Evolutionary conservation across 2,113 vertebrate species (phyloP).

Genomic region (Vireo altiloquus): DNA sequence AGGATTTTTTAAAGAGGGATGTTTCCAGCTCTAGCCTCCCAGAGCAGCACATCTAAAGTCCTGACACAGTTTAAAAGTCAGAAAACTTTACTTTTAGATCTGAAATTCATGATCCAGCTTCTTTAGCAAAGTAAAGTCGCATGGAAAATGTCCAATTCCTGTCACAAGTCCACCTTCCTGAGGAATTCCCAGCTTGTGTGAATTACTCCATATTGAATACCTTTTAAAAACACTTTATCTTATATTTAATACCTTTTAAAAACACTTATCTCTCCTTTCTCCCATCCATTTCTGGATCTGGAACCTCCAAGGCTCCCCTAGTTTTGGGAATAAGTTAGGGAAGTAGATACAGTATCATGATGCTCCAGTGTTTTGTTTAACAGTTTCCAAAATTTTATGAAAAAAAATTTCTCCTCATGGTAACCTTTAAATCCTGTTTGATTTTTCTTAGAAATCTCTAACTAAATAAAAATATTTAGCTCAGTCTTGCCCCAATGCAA

Average conservation of each 20-base stretch:
- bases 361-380: background rate
- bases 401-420: background rate
- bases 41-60: background rate
- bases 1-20: background rate
- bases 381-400: background rate
- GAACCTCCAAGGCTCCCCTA: background rate
- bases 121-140: background rate
- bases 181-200: background rate
- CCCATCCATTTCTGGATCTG: background rate
- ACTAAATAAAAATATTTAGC: background rate
- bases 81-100: background rate
- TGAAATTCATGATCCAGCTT: background rate
- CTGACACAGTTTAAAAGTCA: background rate
- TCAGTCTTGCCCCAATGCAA: background rate
- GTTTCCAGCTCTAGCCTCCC: background rate
- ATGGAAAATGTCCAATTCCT: background rate
- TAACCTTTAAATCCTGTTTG: background rate
- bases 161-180: background rate
- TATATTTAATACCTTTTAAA: background rate
- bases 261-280: rapidly evolving
- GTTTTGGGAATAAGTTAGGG: background rate
- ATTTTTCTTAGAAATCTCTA: background rate
- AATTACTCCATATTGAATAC: background rate
- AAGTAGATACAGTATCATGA: background rate
- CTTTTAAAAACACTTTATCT: background rate